Evolutionary conservation across 2,113 vertebrate genomes (phyloP), one percentile per base, ranked within the genome.

Genomic region (Macquaria australasica): DNA sequence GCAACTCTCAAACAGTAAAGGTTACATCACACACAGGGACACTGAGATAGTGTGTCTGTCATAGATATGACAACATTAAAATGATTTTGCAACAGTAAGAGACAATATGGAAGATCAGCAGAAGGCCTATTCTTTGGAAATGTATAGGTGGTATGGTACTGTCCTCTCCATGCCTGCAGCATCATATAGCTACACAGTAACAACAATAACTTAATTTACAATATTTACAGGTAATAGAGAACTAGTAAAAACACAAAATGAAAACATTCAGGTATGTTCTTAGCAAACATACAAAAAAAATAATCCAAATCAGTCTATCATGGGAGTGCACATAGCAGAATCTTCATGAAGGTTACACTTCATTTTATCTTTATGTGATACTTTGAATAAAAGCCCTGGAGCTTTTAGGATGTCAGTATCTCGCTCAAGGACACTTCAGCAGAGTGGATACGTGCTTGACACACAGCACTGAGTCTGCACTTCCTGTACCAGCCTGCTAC

Each of bases 141-240:
- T 88, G 81, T 92, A 60, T 88, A 74, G 77, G 73, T 88, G 82
- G 73, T 82, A 73, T 69, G 66, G 72, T 84, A 64, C 83, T 79
- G 81, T 91, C 56, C 72, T 90, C 82, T 91, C 89, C 79, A 88
- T 86, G 85, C 84, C 87, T 81, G 76, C 81, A 75, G 88, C 67
- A 21, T 81, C 70, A 50, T 90, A 85, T 88, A 34, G 3, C 34
- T 34, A 64, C 83, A 92, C 62, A 88, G 89, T 62, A 72, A 82
- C 66, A 79, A 81, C 89, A 94, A 95, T 95, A 95, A 94, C 79
- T 95, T 95, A 93, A 93, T 94, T 88, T 93, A 94, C 93, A 94
- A 87, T 90, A 95, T 94, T 83, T 94, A 95, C 91, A 94, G 73
- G 74, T 71, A 77, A 88, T 74, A 90, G 71, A 74, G 75, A 90